Evolutionary conservation across 2,113 vertebrate species (phyloP).

Genomic region (Ailurus styani): DNA sequence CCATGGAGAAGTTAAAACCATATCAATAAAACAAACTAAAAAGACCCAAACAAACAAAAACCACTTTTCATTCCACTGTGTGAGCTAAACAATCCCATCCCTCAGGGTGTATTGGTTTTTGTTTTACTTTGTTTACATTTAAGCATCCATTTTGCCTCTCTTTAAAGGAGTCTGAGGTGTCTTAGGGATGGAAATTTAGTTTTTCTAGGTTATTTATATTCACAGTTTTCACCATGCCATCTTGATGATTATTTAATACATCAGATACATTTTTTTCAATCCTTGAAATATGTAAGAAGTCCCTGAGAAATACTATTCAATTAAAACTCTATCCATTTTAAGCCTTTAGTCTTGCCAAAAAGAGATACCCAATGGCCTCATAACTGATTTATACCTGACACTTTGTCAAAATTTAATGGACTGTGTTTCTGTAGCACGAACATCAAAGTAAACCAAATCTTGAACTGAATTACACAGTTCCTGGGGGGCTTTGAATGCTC

Average conservation of each 20-base stretch:
- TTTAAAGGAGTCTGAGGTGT: not conserved
- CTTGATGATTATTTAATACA: not conserved
- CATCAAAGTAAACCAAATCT: not conserved
- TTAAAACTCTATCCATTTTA: not conserved
- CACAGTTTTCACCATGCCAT: not conserved
- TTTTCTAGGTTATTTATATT: not conserved
- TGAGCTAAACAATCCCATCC: not conserved
- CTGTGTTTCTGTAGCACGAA: not conserved
- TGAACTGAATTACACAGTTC: not conserved
- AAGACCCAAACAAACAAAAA: slow-evolving; percentile 45
- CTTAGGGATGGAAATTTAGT: not conserved
- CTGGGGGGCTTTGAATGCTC: not conserved
- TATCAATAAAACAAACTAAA: slow-evolving; percentile 57
- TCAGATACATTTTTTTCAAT: not conserved
- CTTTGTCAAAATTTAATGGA: not conserved
- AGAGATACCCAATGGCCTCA: not conserved
- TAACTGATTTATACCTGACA: not conserved
- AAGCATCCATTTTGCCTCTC: not conserved
- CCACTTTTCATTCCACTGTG: slow-evolving; percentile 23
- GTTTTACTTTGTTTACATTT: slow-evolving; percentile 39
- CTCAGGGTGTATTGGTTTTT: not conserved
- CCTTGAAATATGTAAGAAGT: not conserved
- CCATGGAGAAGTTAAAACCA: slow-evolving; percentile 43
- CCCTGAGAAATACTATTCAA: not conserved
- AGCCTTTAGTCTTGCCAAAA: not conserved